These are phyloP conservation scores for Drosophila sordidapex DNA, from an alignment of 2,888 invertebrate species.

Conservation along the genomic window DNA sequence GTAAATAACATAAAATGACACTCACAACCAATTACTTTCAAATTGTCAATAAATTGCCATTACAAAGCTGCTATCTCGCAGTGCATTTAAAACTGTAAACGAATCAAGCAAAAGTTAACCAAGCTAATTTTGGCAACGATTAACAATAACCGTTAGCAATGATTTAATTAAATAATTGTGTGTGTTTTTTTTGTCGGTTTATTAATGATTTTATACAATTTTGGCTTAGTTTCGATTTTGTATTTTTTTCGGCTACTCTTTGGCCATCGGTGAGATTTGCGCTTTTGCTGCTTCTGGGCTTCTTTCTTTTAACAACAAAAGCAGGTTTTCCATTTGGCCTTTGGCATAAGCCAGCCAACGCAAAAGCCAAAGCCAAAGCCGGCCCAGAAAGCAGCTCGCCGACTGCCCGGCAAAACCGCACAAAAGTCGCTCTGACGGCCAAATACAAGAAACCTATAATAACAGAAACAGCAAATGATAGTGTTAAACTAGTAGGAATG, in stretches of 20 bases:
- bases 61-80: conserved; percentile 1
- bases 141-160: conserved; percentile 30
- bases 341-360: conserved; percentile 76
- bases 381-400: conserved; percentile 51
- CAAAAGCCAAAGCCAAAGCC: conserved; percentile 48
- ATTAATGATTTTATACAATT: conserved; percentile 27
- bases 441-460: conserved; percentile 20
- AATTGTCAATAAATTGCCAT: conserved; percentile 28
- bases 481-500: conserved; percentile 16
- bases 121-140: conserved; percentile 1
- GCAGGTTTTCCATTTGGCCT: conserved; percentile 74
- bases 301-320: conserved; percentile 29
- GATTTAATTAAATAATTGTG: conserved; percentile 53
- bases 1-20: background rate
- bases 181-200: background rate
- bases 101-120: conserved; percentile 1
- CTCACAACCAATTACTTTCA: conserved; percentile 18
- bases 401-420: conserved; percentile 58
- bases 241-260: conserved; percentile 19
- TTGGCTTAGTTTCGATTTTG: background rate
- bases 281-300: conserved; percentile 30
- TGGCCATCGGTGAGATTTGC: conserved; percentile 56
- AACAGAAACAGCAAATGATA: conserved; percentile 8
- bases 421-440: conserved; percentile 62
- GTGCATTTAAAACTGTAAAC: conserved; percentile 28